phyloP scores from a whole-genome alignment of 2,888 invertebrate species.

The Volucella zonaria region DNA sequence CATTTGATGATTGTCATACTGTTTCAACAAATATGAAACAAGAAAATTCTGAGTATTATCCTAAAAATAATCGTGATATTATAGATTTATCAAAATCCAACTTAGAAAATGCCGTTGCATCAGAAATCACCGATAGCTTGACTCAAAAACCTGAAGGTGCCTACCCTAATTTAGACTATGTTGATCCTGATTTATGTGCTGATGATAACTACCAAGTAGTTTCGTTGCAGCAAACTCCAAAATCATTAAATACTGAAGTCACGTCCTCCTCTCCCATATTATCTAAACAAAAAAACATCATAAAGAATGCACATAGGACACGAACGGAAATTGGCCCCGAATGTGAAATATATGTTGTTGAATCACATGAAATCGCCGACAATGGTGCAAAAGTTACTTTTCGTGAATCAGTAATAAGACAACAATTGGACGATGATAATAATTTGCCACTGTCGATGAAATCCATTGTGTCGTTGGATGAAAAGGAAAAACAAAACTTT shows the following conservation, averaged over 20 bases:
- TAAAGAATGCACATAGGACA: conserved; percentile 37
- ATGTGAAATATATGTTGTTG: conserved; percentile 40
- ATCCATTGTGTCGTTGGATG: conserved; percentile 16
- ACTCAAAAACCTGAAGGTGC: conserved; percentile 53
- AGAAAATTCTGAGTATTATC: neutral
- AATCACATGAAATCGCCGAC: conserved; percentile 36
- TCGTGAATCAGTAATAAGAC: conserved; percentile 31
- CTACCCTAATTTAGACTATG: conserved; percentile 34
- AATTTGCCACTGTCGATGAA: conserved; percentile 24
- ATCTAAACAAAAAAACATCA: conserved; percentile 9
- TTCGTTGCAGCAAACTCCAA: neutral
- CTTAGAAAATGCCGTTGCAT: conserved; percentile 49
- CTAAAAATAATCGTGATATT: conserved; percentile 37
- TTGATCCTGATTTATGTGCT: conserved; percentile 13
- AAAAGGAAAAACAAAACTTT: conserved; percentile 9
- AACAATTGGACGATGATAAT: conserved; percentile 30
- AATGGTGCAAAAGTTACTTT: conserved; percentile 21
- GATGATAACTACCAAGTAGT: conserved; percentile 23
- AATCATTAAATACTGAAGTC: neutral
- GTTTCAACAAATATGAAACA: too few relatives aligned
- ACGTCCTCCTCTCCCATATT: neutral
- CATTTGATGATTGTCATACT: too few relatives aligned
- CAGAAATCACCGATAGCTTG: conserved; percentile 39
- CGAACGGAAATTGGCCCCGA: conserved; percentile 53
- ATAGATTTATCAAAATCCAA: conserved; percentile 56